Evolutionary conservation across 2,113 vertebrate species (phyloP), one percentile per base, ranked within the genome.

Genomic region (Oncorhynchus tshawytscha): DNA sequence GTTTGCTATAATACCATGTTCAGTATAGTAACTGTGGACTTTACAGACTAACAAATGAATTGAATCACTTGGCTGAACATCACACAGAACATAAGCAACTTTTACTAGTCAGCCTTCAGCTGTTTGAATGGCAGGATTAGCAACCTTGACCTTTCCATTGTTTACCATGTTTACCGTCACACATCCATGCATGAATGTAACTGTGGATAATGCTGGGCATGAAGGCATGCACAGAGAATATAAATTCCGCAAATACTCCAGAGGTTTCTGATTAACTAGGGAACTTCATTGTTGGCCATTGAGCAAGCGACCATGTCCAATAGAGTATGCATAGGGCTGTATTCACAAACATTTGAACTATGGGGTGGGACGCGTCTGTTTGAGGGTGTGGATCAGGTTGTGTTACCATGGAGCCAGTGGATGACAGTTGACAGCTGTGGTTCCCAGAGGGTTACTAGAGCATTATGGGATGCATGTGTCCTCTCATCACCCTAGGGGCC

Each of bases 321-420:
- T 27, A 18, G 64, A 54, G 20, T 48, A 24, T 18, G 34, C 12
- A 24, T 54, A 72, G 25, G 51, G 51, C 24, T 22, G 70, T 27
- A 31, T 34, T 72, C 64, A 70, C 78, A 87, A 85, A 82, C 79
- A 85, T 87, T 76, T 81, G 59, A 84, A 76, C 70, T 75, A 85
- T 84, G 81, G 69, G 73, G 39, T 12, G 45, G 13, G 75, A n/a
- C 34, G 45, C 70, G n/a, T 54, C 64, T 76, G 66, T 67, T 70
- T 25, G 24, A 31, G 71, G 79, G 79, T 76, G 77, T 71, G 75
- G 73, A 77, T 68, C 7, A 25, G 71, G 72, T 75, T 77, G 69
- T 51, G 71, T 29, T 45, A 57, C 79, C 80, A 74, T 49, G 60
- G 68, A 73, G 25, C 60, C 59, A 75, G 59, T n/a, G 27, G 74